These are phyloP conservation scores for Benitochromis conjunctus DNA, from an alignment of 2,113 vertebrate species.

Conservation along the genomic window DNA sequence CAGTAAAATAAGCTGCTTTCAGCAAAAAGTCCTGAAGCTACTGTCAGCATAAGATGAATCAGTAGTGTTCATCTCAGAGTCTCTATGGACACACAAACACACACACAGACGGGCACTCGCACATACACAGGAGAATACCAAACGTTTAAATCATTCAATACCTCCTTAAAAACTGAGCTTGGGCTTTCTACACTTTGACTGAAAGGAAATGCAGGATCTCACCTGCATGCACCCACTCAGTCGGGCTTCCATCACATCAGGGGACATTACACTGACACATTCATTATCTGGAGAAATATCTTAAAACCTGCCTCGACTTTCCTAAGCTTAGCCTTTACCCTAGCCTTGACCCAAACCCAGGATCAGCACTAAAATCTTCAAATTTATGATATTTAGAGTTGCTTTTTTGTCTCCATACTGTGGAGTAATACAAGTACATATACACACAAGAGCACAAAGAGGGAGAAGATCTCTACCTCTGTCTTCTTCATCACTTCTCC, in stretches of 20 bases:
- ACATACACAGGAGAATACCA: background rate
- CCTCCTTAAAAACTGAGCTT: background rate
- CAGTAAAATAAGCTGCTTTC: constrained; percentile 12
- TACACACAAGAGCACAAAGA: background rate
- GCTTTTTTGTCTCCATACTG: background rate
- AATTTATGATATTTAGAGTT: background rate
- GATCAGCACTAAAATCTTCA: background rate
- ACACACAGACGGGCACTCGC: background rate
- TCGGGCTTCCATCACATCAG: background rate
- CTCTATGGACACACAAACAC: background rate
- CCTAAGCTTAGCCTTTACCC: background rate
- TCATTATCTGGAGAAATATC: background rate
- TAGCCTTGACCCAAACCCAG: background rate
- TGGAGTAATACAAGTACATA: background rate
- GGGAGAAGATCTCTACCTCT: background rate
- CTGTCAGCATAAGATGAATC: constrained; percentile 33
- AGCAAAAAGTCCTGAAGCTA: constrained; percentile 31
- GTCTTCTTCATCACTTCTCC: background rate
- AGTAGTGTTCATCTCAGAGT: background rate
- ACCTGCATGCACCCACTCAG: background rate
- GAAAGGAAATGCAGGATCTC: background rate
- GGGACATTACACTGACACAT: background rate
- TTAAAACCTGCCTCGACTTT: background rate
- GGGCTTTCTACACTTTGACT: background rate
- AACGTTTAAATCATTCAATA: background rate